Conservation (phyloP, 2,888 invertebrate genomes). For the Athetis lepigone region DNA sequence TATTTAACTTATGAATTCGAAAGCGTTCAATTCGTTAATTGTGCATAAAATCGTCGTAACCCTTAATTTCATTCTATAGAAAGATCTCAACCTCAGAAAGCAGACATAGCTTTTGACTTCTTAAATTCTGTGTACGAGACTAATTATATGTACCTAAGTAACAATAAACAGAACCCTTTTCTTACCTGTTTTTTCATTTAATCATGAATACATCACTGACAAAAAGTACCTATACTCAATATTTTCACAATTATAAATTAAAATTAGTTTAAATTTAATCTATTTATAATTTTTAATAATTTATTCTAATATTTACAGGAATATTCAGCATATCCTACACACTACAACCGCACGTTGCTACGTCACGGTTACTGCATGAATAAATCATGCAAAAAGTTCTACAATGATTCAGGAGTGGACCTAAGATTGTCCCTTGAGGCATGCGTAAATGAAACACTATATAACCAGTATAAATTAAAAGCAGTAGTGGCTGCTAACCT, state of each 20-base stretch:
- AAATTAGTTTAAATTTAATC: too few relatives aligned
- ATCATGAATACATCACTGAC: too few relatives aligned
- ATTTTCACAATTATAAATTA: background rate
- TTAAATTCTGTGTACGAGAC: too few relatives aligned
- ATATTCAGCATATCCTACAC: constrained; percentile 76
- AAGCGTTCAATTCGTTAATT: too few relatives aligned
- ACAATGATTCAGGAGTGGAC: constrained; percentile 54
- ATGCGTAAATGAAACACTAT: constrained; percentile 57
- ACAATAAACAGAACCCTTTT: too few relatives aligned
- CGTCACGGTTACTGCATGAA: constrained; percentile 80
- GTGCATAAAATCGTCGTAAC: too few relatives aligned
- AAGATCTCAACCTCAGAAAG: too few relatives aligned
- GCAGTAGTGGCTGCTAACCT: constrained; percentile 28
- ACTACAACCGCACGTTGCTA: constrained; percentile 80
- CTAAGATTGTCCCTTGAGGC: constrained; percentile 46
- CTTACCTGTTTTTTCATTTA: too few relatives aligned
- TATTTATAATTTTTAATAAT: background rate
- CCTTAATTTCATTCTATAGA: too few relatives aligned
- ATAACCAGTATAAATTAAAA: constrained; percentile 47
- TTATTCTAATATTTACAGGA: constrained; percentile 69
- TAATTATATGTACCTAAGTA: too few relatives aligned
- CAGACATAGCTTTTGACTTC: too few relatives aligned
- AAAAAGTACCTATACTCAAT: background rate
- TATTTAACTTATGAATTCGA: too few relatives aligned
- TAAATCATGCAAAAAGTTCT: constrained; percentile 71